phyloP scores from a whole-genome alignment of 2,797 vertebrate genomes.

The Labeo calbasu region DNA sequence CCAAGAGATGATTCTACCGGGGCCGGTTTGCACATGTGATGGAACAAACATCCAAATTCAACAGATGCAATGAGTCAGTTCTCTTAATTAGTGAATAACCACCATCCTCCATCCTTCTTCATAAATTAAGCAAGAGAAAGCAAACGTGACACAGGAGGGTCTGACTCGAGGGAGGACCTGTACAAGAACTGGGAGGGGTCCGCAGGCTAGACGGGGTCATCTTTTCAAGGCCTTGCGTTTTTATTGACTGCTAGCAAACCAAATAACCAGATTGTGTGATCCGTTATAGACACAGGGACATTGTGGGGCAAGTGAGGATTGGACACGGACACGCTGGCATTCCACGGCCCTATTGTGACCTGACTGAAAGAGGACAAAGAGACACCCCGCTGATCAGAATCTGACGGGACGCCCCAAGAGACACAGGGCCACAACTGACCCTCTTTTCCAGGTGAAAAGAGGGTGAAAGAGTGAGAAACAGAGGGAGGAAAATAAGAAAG shows the following conservation, averaged over 20 bases:
- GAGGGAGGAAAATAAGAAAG: conserved; percentile 28
- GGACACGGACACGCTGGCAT: conserved; percentile 56
- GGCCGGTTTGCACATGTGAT: conserved; percentile 62
- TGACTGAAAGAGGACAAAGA: conserved; percentile 83
- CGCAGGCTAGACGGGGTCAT: conserved; percentile 64
- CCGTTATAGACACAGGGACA: conserved; percentile 86
- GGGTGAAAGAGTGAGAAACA: conserved; percentile 34
- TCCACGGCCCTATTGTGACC: conserved; percentile 76
- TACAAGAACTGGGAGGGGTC: conserved; percentile 66
- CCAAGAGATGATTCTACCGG: not conserved
- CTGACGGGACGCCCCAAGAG: conserved; percentile 86
- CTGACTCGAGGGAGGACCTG: conserved; percentile 67
- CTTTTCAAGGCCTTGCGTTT: conserved; percentile 80
- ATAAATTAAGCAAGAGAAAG: conserved; percentile 46
- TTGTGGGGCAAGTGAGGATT: conserved; percentile 55
- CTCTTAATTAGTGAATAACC: conserved; percentile 50
- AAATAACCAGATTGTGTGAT: conserved; percentile 88
- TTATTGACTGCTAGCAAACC: conserved; percentile 90
- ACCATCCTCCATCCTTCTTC: conserved; percentile 49
- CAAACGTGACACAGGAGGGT: conserved; percentile 48
- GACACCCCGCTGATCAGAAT: conserved; percentile 89
- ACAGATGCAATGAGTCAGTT: conserved; percentile 50
- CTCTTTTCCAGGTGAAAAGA: conserved; percentile 70
- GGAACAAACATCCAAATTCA: conserved; percentile 25
- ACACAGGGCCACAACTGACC: conserved; percentile 86